Evolutionary conservation across 2,113 vertebrate species (phyloP).

Genomic region (Henicopernis longicauda): DNA sequence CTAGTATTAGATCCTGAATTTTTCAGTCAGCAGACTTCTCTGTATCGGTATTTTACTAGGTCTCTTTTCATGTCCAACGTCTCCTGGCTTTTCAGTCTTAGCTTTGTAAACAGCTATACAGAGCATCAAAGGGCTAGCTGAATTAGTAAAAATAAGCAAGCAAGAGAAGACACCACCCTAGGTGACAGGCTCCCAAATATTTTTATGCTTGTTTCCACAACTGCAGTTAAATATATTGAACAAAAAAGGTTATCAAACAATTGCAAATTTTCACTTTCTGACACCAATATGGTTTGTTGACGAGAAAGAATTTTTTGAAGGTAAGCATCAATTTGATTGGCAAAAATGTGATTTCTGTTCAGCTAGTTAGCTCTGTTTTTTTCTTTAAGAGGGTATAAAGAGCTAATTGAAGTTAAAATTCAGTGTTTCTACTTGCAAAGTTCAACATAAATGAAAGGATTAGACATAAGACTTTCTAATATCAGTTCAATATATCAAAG

Average conservation of each 20-base stretch:
- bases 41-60: background rate
- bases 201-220: background rate
- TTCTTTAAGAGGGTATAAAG: background rate
- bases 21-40: background rate
- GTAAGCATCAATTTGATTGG: background rate
- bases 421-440: constrained; percentile 7
- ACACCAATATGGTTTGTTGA: background rate
- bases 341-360: constrained; percentile 8
- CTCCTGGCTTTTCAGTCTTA: background rate
- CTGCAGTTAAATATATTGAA: background rate
- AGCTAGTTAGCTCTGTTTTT: background rate
- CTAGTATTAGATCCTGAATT: background rate
- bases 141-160: background rate
- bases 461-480: constrained; percentile 12
- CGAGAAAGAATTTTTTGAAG: background rate
- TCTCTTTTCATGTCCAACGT: background rate
- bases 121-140: background rate
- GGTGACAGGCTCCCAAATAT: background rate
- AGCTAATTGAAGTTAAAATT: constrained; percentile 19
- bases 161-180: background rate
- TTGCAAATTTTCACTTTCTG: background rate
- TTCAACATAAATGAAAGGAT: constrained; percentile 54
- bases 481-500: constrained; percentile 30
- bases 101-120: background rate
- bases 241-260: background rate